Evolutionary conservation across 37 sponge, comb jelly and placozoan species (phyloP).

Genomic region (Spongilla lacustris): DNA sequence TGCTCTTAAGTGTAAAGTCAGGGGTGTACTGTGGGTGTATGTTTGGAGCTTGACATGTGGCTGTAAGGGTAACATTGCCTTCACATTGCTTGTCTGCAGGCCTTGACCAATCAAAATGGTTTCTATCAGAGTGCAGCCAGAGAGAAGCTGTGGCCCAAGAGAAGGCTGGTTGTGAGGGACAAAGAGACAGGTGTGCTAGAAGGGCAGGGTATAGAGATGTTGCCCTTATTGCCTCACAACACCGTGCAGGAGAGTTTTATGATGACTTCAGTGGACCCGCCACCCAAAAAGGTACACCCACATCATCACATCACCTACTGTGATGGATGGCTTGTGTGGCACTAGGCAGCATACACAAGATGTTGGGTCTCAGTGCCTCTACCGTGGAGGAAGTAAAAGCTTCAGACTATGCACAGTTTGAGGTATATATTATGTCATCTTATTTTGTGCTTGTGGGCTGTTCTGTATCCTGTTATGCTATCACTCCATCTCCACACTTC

Average conservation of each 20-base stretch:
- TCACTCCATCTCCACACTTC: too few relatives aligned
- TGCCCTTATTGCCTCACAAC: not conserved
- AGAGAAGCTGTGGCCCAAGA: slow-evolving; percentile 72
- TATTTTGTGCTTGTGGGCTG: too few relatives aligned
- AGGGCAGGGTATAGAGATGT: not conserved
- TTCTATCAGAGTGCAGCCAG: slow-evolving; percentile 70
- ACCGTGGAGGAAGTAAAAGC: slow-evolving; percentile 68
- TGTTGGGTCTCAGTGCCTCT: slow-evolving; percentile 65
- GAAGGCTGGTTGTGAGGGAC: slow-evolving; percentile 70
- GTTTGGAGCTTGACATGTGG: too few relatives aligned
- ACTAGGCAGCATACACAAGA: slow-evolving; percentile 45
- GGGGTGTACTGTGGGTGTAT: too few relatives aligned
- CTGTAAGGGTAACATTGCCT: too few relatives aligned
- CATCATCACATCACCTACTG: not conserved
- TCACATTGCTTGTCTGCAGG: not conserved
- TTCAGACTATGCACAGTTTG: slow-evolving; percentile 31
- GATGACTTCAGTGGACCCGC: slow-evolving; percentile 81
- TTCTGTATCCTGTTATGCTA: too few relatives aligned
- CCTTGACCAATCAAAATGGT: slow-evolving; percentile 69
- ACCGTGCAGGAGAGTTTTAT: slow-evolving; percentile 52
- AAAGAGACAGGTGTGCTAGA: slow-evolving; percentile 37
- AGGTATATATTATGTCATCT: slow-evolving; percentile 16
- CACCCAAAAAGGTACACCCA: slow-evolving; percentile 14
- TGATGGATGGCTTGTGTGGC: not conserved
- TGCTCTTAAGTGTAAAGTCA: too few relatives aligned